Evolutionary conservation across 2,888 invertebrate species (phyloP).

Genomic region (Aricia artaxerxes): DNA sequence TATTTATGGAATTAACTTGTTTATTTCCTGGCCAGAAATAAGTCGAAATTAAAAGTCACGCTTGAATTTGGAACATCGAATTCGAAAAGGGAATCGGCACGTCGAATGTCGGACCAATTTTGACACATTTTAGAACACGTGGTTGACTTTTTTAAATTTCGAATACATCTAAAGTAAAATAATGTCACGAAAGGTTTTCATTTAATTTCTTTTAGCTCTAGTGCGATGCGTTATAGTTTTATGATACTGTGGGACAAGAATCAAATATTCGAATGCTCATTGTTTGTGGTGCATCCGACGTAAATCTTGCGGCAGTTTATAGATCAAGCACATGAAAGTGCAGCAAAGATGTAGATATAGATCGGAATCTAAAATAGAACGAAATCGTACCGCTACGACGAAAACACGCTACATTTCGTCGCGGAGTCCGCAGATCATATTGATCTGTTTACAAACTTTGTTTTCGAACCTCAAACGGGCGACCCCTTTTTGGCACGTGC

Average conservation of each 20-base stretch:
- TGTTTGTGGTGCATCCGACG: background rate
- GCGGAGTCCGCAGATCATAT: conserved; percentile 48
- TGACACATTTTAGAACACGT: conserved; percentile 12
- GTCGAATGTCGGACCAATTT: background rate
- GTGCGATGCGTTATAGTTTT: background rate
- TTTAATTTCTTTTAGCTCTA: background rate
- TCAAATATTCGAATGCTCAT: background rate
- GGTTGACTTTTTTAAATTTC: background rate
- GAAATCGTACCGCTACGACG: conserved; percentile 34
- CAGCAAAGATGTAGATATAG: conserved; percentile 20
- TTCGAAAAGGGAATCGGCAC: background rate
- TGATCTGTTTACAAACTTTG: conserved; percentile 74
- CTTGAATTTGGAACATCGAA: conserved; percentile 14
- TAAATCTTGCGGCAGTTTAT: conserved; percentile 8
- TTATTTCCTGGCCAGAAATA: background rate
- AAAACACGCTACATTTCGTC: conserved; percentile 37
- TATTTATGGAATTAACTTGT: background rate
- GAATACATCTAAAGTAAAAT: background rate
- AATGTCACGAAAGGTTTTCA: background rate
- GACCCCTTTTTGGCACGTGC: conserved; percentile 35
- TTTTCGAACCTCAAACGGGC: conserved; percentile 34
- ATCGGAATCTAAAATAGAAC: conserved; percentile 34
- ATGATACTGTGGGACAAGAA: background rate
- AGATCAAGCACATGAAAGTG: background rate
- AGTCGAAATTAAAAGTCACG: background rate